These are phyloP conservation scores for Amaurobius ferox DNA, from an alignment of 2,888 invertebrate species.

Conservation along the genomic window DNA sequence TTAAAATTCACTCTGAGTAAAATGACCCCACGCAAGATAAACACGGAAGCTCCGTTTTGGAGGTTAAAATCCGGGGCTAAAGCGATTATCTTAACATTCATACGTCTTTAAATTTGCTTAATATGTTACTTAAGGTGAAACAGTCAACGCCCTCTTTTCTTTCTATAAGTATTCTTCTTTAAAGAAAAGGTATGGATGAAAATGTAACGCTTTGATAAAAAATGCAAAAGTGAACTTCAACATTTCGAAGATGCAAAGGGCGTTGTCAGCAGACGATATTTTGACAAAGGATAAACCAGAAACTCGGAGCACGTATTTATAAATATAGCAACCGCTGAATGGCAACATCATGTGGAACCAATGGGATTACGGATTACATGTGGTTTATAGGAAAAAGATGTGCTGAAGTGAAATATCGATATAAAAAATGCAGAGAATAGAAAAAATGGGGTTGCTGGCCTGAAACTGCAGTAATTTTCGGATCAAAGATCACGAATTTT, in stretches of 20 bases:
- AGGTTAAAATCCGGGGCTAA: neutral
- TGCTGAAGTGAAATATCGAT: neutral
- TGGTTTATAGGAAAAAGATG: neutral
- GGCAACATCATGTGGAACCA: too few species aligned
- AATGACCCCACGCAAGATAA: too few species aligned
- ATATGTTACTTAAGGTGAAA: too few species aligned
- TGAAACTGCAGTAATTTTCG: constrained; percentile 26
- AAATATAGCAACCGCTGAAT: too few species aligned
- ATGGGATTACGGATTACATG: neutral
- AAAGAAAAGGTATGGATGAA: neutral
- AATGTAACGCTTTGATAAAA: neutral
- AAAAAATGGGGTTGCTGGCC: constrained; percentile 40
- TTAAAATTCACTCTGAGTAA: too few species aligned
- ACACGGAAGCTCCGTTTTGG: neutral
- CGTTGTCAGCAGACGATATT: constrained; percentile 3
- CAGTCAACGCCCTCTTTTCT: constrained; percentile 20
- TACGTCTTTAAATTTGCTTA: neutral
- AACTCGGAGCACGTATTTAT: too few species aligned
- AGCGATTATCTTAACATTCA: neutral
- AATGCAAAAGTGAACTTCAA: neutral
- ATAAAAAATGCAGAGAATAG: neutral
- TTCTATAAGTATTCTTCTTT: constrained; percentile 17
- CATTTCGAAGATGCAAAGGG: constrained; percentile 29
- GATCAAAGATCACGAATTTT: constrained; percentile 46
- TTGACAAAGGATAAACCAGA: too few species aligned